Percentiles rank a stretch among this genome's conserved stretches.
Conservation (phyloP, 2,113 vertebrate species). For the Eleginops maclovinus region DNA sequence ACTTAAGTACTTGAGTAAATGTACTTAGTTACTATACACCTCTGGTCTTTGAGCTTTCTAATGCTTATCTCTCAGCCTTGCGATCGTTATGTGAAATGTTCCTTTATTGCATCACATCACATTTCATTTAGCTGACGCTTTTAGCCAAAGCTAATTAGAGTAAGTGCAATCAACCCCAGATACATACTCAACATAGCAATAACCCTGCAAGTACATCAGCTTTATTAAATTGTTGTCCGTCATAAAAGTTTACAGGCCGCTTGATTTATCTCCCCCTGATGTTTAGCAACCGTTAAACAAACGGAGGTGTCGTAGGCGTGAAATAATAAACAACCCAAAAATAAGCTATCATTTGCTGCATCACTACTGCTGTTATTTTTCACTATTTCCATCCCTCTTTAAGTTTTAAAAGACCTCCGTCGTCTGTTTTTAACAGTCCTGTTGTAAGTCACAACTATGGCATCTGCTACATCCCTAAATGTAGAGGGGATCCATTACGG, state of each 20-base stretch:
- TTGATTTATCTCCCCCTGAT: not conserved
- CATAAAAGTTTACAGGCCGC: slow-evolving; percentile 8
- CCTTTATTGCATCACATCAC: not conserved
- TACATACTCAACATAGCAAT: no score
- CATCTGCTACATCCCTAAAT: slow-evolving; percentile 16
- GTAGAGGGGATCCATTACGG: slow-evolving; percentile 45
- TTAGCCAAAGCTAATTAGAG: no score
- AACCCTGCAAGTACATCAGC: no score
- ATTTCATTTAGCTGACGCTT: no score
- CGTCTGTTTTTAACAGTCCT: slow-evolving; percentile 44
- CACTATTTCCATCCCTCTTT: slow-evolving; percentile 3
- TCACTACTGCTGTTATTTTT: slow-evolving; percentile 44
- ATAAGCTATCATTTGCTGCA: slow-evolving; percentile 27
- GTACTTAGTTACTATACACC: no score
- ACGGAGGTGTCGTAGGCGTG: not conserved
- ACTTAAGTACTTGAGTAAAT: no score
- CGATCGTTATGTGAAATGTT: not conserved
- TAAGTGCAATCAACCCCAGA: no score
- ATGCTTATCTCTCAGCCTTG: not conserved
- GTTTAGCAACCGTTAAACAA: not conserved
- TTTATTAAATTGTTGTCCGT: not conserved
- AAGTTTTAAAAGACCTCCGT: slow-evolving; percentile 68
- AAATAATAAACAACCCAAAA: slow-evolving; percentile 47
- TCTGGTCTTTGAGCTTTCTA: not conserved
- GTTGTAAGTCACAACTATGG: slow-evolving; percentile 59